Conservation (phyloP, 2,888 invertebrate species). For the Mesorhabditis spiculigera region DNA sequence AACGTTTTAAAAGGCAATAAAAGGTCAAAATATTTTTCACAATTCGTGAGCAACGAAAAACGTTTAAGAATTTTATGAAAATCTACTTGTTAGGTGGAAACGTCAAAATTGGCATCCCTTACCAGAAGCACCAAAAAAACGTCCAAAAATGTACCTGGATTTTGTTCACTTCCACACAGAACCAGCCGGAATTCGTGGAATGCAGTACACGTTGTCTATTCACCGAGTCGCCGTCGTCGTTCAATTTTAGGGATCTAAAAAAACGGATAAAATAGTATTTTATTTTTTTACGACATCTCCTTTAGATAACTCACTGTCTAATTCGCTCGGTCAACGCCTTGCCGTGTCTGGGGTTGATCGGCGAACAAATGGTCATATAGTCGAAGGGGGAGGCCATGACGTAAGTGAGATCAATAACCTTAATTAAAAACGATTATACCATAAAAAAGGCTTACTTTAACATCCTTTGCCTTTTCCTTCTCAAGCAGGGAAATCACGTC, state of each 20-base stretch:
- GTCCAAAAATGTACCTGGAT: background rate
- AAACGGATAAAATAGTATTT: background rate
- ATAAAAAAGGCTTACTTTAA: background rate
- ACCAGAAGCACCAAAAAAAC: background rate
- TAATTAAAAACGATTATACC: background rate
- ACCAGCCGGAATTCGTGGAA: background rate
- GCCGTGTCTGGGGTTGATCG: background rate
- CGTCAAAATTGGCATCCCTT: too few species aligned
- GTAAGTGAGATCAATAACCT: background rate
- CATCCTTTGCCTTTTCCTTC: background rate
- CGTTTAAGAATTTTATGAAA: too few species aligned
- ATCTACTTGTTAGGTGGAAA: too few species aligned
- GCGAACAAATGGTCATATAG: background rate
- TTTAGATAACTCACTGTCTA: slow-evolving; percentile 1
- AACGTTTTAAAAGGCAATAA: too few species aligned
- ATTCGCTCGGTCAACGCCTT: background rate
- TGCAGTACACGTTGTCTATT: background rate
- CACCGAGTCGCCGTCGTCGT: background rate
- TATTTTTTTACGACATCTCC: too few species aligned
- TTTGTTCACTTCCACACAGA: slow-evolving; percentile 3
- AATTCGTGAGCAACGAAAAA: too few species aligned
- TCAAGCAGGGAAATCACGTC: background rate
- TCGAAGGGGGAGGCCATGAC: background rate
- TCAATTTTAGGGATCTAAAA: background rate
- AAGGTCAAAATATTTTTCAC: background rate